phyloP scores from a whole-genome alignment of 2,797 vertebrate genomes.

The Selene dorsalis region DNA sequence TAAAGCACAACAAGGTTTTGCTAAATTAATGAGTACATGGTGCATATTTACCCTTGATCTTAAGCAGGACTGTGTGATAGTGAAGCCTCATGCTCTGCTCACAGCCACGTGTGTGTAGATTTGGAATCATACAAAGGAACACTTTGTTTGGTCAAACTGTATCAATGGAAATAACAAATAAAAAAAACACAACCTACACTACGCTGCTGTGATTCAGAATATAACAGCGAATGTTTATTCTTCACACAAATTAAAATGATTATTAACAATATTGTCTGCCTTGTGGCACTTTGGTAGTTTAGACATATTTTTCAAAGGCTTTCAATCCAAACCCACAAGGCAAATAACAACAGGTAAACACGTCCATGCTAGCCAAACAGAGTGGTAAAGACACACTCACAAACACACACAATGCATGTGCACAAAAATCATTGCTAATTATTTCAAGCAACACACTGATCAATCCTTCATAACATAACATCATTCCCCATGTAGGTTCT shows the following conservation, averaged over 20 bases:
- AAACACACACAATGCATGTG: conserved; percentile 43
- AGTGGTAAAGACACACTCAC: conserved; percentile 51
- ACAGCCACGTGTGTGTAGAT: neutral
- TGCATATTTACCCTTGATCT: conserved; percentile 66
- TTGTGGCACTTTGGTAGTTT: conserved; percentile 1
- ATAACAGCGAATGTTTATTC: neutral
- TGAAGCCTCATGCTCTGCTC: conserved; percentile 35
- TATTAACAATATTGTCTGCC: conserved; percentile 19
- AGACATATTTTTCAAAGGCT: conserved; percentile 27
- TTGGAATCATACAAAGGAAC: conserved; percentile 25
- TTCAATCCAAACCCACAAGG: conserved; percentile 39
- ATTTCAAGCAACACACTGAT: conserved; percentile 94
- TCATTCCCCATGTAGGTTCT: conserved; percentile 90
- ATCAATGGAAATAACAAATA: conserved; percentile 4
- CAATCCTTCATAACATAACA: conserved; percentile 94
- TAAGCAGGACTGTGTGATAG: conserved; percentile 35
- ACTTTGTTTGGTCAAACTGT: conserved; percentile 12
- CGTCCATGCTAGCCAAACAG: conserved; percentile 44
- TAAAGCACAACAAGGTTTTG: conserved; percentile 65
- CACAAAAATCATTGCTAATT: conserved; percentile 94
- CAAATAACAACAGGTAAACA: conserved; percentile 63
- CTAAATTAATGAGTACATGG: conserved; percentile 79
- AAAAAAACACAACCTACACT: neutral
- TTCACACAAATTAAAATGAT: conserved; percentile 20
- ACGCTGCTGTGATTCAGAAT: neutral